phyloP scores from a whole-genome alignment of 2,888 invertebrate species.

The Terebella lapidaria region DNA sequence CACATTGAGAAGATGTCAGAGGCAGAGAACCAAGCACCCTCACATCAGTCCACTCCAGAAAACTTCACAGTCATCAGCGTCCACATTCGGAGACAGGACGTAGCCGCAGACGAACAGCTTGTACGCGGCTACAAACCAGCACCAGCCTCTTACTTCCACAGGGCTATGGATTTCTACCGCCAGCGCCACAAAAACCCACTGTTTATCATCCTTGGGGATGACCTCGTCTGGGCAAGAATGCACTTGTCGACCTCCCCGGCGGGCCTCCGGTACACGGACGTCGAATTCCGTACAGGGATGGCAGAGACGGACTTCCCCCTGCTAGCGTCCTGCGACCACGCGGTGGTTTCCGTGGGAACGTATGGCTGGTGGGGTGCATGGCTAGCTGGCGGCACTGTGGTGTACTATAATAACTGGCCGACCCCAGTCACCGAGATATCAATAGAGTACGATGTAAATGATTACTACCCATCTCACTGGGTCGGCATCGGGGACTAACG shows the following conservation, averaged over 20 bases:
- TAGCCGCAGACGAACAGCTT: slow-evolving; percentile 37
- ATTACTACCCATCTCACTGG: slow-evolving; percentile 50
- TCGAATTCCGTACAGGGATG: slow-evolving; percentile 25
- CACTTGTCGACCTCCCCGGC: no score
- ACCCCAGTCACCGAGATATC: slow-evolving; percentile 38
- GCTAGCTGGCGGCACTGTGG: slow-evolving; percentile 38
- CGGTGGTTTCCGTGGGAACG: slow-evolving; percentile 48
- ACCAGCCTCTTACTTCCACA: slow-evolving; percentile 40
- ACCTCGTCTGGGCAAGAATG: slow-evolving; percentile 41
- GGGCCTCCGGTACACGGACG: slow-evolving; percentile 25
- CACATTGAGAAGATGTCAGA: background rate
- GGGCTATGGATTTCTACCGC: slow-evolving; percentile 38
- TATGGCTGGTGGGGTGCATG: slow-evolving; percentile 55
- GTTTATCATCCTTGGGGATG: slow-evolving; percentile 51
- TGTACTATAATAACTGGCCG: slow-evolving; percentile 51
- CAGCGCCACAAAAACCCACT: slow-evolving; percentile 30
- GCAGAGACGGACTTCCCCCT: slow-evolving; percentile 50
- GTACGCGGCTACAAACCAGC: slow-evolving; percentile 47
- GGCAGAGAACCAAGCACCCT: background rate
- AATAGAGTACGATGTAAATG: slow-evolving; percentile 37
- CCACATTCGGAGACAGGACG: slow-evolving; percentile 52
- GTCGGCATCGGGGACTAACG: no score
- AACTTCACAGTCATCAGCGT: slow-evolving; percentile 36
- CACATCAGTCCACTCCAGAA: no score
- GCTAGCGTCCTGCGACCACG: slow-evolving; percentile 42